Evolutionary conservation across 1,140 invertebrate species (phyloP).

Genomic region (Lasioglossum albipes): DNA sequence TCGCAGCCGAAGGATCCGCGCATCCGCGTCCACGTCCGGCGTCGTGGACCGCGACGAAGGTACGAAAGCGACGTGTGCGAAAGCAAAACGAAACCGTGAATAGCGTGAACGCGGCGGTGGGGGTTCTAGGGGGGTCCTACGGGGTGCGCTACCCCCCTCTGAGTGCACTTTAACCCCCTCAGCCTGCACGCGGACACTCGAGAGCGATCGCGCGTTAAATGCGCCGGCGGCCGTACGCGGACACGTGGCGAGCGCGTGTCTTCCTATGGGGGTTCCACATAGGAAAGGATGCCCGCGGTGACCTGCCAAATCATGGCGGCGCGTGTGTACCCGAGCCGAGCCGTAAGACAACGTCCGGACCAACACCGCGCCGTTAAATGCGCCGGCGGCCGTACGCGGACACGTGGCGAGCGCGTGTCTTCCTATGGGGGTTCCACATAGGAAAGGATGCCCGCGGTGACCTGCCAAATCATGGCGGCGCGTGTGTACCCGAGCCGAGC

Average conservation of each 20-base stretch:
- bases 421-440: slow-evolving; percentile 18
- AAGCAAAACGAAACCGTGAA: neutral
- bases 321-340: neutral
- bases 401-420: slow-evolving; percentile 77
- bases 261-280: slow-evolving; percentile 20
- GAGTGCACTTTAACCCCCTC: slow-evolving; percentile 44
- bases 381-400: slow-evolving; percentile 73
- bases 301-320: neutral
- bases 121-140: neutral
- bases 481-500: neutral
- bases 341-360: neutral
- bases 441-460: slow-evolving; percentile 22
- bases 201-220: slow-evolving; percentile 80
- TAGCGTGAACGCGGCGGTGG: neutral
- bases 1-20: neutral
- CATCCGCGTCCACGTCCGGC: neutral
- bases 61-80: neutral
- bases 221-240: slow-evolving; percentile 74
- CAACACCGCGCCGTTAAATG: neutral
- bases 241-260: slow-evolving; percentile 78
- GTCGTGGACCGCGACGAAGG: slow-evolving; percentile 30
- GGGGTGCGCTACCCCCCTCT: slow-evolving; percentile 13
- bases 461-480: neutral
- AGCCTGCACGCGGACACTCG: slow-evolving; percentile 69
- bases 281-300: slow-evolving; percentile 21